Evolutionary conservation across 2,113 vertebrate genomes (phyloP).

Genomic region (Albula goreensis): DNA sequence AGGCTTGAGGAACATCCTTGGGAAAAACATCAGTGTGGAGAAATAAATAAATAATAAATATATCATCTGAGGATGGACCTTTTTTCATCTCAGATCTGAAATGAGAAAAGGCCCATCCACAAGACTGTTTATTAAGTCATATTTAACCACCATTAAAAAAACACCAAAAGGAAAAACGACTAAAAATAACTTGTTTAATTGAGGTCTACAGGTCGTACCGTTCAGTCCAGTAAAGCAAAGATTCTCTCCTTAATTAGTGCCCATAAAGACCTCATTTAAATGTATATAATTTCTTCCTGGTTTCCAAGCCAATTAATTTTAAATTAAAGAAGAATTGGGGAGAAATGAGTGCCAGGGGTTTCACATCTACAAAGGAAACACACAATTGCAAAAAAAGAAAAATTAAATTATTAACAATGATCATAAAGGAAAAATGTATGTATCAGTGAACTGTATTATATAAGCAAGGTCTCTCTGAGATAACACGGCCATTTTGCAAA

Average conservation of each 20-base stretch:
- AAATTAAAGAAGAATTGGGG: conserved; percentile 54
- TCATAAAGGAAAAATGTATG: not conserved
- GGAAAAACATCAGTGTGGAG: conserved; percentile 47
- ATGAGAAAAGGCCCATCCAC: too few species aligned
- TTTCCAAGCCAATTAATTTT: conserved; percentile 72
- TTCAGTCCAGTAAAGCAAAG: conserved; percentile 65
- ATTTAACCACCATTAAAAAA: conserved; percentile 42
- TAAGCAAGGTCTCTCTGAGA: not conserved
- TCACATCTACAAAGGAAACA: conserved; percentile 18
- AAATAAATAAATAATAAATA: conserved; percentile 34
- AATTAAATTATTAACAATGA: conserved; percentile 32
- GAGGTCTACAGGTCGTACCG: conserved; percentile 70
- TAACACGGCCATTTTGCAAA: not conserved
- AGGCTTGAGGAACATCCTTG: conserved; percentile 41
- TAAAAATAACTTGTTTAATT: conserved; percentile 79
- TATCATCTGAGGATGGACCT: conserved; percentile 8
- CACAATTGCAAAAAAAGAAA: conserved; percentile 11
- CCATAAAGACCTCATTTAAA: conserved; percentile 71
- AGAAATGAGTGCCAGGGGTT: conserved; percentile 38
- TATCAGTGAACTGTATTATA: not conserved
- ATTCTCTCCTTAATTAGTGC: conserved; percentile 71
- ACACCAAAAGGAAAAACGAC: conserved; percentile 36
- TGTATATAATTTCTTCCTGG: conserved; percentile 72
- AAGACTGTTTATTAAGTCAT: conserved; percentile 37
- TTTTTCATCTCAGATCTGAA: not conserved